phyloP scores from a whole-genome alignment of 2,797 vertebrate genomes.

The Miichthys miiuy region DNA sequence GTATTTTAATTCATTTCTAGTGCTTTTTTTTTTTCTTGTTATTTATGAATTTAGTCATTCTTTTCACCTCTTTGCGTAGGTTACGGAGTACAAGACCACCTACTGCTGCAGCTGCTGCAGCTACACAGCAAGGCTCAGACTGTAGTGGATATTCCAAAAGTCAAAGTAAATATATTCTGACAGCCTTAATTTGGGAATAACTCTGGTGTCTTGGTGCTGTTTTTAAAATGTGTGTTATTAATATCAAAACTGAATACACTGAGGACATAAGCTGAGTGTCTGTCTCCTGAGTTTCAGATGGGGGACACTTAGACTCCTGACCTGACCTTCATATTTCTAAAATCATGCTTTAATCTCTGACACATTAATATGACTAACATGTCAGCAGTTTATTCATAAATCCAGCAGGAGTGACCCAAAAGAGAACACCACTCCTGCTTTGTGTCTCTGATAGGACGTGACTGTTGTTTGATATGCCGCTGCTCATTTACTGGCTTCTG shows the following conservation, averaged over 20 bases:
- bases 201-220: neutral
- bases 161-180: neutral
- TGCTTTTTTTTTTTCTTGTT: neutral
- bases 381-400: too few relatives aligned
- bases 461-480: too few relatives aligned
- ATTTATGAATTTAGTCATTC: neutral
- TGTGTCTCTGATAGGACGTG: too few relatives aligned
- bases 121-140: too few relatives aligned
- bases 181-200: neutral
- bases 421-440: too few relatives aligned
- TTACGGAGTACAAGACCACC: neutral
- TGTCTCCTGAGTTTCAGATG: too few relatives aligned
- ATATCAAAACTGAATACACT: neutral
- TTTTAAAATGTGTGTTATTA: neutral
- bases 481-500: too few relatives aligned
- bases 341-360: too few relatives aligned
- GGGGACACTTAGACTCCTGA: neutral
- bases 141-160: neutral
- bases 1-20: neutral
- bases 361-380: too few relatives aligned
- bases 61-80: neutral
- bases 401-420: too few relatives aligned
- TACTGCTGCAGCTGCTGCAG: neutral
- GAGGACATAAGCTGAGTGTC: neutral
- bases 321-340: neutral